Base-by-base conservation (phyloP, 2,113 vertebrate species). In the Abramis brama region DNA sequence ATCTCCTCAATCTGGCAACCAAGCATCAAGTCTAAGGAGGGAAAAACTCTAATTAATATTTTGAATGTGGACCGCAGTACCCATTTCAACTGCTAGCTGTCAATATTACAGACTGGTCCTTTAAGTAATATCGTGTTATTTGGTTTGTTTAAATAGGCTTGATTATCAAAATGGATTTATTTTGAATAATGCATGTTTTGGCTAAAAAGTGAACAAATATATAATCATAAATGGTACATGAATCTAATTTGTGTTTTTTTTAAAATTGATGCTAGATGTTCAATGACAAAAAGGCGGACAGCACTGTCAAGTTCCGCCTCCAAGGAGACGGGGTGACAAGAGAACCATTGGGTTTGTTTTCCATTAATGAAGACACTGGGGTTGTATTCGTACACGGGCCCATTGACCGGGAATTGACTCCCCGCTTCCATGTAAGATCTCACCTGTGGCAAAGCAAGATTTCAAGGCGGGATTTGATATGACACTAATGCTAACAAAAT, bases 371-470 rank as follows among this genome's bases (percentile, higher is more conserved):
- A 6, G 0, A 0, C 0, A 87, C 11, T 0, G 96, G 96, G 5
- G 0, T 2, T 0, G 88, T 97, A 12, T 94, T 2, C 0, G 91
- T 94, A 0, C 91, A 90, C 39, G 71, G 19, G 30, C 0, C 91
- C 2, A 86, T 97, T 0, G 96, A 97, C 93, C 89, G 95, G 82
- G 97, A 97, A 83, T 1, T 1, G 2, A 74, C 88, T 0, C 0
- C 64, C 0, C 0, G 5, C 4, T 97, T 96, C 45, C 88, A 89
- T 60, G 96, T 97, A 91, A 94, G 94, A 17, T 77, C 19, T 57
- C 19, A 57, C 55, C 19, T 55, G 17, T 55, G 52, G 6, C 17
- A 6, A 68, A 68, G 78, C 30, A 64, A n/a, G 7, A 55, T 60
- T 52, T 23, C 19, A 23, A 57, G 19, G 55, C 33, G 1, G 10